Evolutionary conservation across 2,113 vertebrate genomes (phyloP), one percentile per base, ranked within the genome.

Genomic region (Rostratula benghalensis): DNA sequence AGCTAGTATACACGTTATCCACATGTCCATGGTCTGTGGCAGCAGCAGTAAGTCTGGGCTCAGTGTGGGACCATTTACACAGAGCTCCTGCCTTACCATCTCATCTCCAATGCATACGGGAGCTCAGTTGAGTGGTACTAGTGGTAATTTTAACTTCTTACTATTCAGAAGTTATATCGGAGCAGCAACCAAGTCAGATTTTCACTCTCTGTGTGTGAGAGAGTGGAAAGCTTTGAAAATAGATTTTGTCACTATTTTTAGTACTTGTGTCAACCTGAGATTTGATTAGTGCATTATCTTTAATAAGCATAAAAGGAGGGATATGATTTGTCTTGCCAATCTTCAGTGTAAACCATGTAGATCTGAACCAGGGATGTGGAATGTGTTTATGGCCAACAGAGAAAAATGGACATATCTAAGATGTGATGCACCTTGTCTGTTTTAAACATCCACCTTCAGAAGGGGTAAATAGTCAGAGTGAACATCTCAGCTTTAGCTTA

Each of bases 81-180:
- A 65, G n/a, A 67, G 17, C 27, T 76, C 19, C 35, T 74, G 35
- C 67, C 39, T 56, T 50, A 19, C 45, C 21, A 16, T 51, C 54
- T 50, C 45, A 13, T 48, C 56, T 68, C 23, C 33, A 30, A 23
- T 28, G 56, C 4, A 1, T 35, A 50, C 0, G 0, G 69, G 50
- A 86, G 37, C 39, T 86, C 56, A 11, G 11, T 5, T 78, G 41
- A 35, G 14, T 81, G 67, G 11, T 54, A 33, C 17, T 51, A 27
- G 53, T n/a, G 14, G 27, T 54, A 48, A n/a, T 65, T 88, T 73
- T 31, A 69, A 23, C 30, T 79, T 67, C 24, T 61, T 53, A 11
- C 9, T 74, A 13, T 37, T 67, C 27, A 76, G 35, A 81, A 81
- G 22, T 74, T 41, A 13, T 13, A 27, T 5, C 61, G 22, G 57